A percentile compares a stretch with the other conserved stretches of the same genome.
phyloP scores from a whole-genome alignment of 2,797 vertebrate genomes.

The Ambastaia sidthimunki region DNA sequence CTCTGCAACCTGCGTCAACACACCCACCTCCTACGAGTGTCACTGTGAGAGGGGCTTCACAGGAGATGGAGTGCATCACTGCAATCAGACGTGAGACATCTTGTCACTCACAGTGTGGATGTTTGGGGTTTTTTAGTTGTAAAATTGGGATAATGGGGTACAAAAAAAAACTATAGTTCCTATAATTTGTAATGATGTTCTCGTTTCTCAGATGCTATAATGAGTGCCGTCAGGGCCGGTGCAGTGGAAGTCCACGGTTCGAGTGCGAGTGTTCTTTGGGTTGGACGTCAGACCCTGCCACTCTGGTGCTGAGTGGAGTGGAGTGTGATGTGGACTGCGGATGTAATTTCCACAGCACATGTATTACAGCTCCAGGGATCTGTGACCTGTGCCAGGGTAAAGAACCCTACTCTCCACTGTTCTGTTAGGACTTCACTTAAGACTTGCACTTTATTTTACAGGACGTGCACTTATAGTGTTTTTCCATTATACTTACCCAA shows the following conservation, averaged over 20 bases:
- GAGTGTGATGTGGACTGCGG: conserved; percentile 91
- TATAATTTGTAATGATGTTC: background rate
- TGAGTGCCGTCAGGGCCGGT: conserved; percentile 88
- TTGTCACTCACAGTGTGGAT: conserved; percentile 45
- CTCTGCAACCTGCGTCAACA: conserved; percentile 89
- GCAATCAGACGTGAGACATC: conserved; percentile 88
- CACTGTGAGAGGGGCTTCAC: conserved; percentile 90
- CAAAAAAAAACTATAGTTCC: no score
- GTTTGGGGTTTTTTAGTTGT: no score
- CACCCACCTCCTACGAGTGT: conserved; percentile 88
- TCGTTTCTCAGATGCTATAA: conserved; percentile 84
- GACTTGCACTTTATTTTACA: no score
- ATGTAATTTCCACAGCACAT: conserved; percentile 91
- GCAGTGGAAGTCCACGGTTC: conserved; percentile 87
- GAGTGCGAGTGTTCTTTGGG: conserved; percentile 89
- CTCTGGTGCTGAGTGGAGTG: conserved; percentile 78
- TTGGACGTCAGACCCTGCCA: conserved; percentile 86
- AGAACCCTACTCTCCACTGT: background rate
- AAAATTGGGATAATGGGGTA: no score
- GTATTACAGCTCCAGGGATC: conserved; percentile 83
- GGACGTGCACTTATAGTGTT: no score
- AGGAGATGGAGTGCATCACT: conserved; percentile 87
- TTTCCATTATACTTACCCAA: no score
- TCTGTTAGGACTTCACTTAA: background rate
- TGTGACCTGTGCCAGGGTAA: conserved; percentile 91